A percentile compares a stretch with the other conserved stretches of the same genome.
Evolutionary conservation across 2,888 invertebrate species (phyloP).

Genomic region (Nephrocerus scutellatus): DNA sequence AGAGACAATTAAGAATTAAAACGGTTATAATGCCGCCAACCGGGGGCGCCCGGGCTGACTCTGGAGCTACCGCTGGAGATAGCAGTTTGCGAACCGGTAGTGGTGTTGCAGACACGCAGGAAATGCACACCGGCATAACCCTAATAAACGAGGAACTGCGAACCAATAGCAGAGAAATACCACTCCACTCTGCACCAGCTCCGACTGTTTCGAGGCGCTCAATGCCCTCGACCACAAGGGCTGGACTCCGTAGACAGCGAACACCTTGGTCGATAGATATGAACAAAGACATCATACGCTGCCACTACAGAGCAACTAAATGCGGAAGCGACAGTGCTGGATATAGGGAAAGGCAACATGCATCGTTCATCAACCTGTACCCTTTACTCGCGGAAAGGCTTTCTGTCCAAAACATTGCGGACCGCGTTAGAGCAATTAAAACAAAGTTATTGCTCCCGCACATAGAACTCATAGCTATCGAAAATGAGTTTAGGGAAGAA

Average conservation of each 20-base stretch:
- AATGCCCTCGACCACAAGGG: slow-evolving; percentile 6
- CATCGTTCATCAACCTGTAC: background rate
- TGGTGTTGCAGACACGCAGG: too few relatives aligned
- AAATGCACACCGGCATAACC: too few relatives aligned
- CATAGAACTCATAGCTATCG: slow-evolving; percentile 1
- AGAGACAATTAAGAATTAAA: too few relatives aligned
- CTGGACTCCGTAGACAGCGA: slow-evolving; percentile 8
- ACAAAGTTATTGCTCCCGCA: slow-evolving; percentile 1
- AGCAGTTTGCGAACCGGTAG: too few relatives aligned
- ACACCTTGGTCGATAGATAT: slow-evolving; percentile 7
- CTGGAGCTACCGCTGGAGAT: too few relatives aligned
- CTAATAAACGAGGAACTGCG: too few relatives aligned
- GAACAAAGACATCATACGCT: too few relatives aligned
- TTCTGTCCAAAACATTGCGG: slow-evolving; percentile 3
- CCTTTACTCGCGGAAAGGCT: too few relatives aligned
- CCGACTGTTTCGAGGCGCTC: slow-evolving; percentile 3
- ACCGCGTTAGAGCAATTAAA: slow-evolving; percentile 3
- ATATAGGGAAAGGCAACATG: slow-evolving; percentile 2
- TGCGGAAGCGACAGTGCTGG: slow-evolving; percentile 10
- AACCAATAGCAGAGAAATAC: too few relatives aligned
- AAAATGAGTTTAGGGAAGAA: background rate
- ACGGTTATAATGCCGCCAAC: too few relatives aligned
- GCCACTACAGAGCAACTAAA: slow-evolving; percentile 8
- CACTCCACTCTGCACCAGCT: slow-evolving; percentile 3
- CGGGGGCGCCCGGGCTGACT: too few relatives aligned